Conservation (phyloP, 1,140 invertebrate genomes). For the Nymphalis io region DNA sequence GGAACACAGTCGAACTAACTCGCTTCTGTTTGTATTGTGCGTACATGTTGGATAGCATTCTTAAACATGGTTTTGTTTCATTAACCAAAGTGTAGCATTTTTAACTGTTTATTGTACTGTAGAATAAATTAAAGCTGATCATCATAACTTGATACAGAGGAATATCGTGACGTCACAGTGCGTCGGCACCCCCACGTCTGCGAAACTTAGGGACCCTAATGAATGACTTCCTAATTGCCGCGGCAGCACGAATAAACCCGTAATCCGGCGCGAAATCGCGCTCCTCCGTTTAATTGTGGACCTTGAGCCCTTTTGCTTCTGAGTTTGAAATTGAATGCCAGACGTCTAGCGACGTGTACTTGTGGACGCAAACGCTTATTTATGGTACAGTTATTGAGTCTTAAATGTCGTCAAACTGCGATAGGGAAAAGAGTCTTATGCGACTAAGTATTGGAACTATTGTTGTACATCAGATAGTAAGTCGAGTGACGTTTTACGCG, state of each 20-base stretch:
- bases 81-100: conserved; percentile 7
- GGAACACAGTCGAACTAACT: conserved; percentile 49
- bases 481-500: conserved; percentile 21
- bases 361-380: conserved; percentile 60
- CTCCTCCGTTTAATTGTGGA: conserved; percentile 62
- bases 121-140: conserved; percentile 23
- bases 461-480: conserved; percentile 28
- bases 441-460: conserved; percentile 39
- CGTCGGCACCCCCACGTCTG: conserved; percentile 77
- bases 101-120: conserved; percentile 7
- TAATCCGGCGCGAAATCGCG: conserved; percentile 66
- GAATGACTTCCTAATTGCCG: conserved; percentile 80
- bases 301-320: conserved; percentile 68
- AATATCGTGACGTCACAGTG: conserved; percentile 67
- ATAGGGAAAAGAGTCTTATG: conserved; percentile 58
- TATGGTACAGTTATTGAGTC: conserved; percentile 54
- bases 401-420: conserved; percentile 42
- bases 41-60: conserved; percentile 40
- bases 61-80: conserved; percentile 27
- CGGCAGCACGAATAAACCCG: conserved; percentile 73
- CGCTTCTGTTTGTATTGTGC: conserved; percentile 69
- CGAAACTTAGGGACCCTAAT: conserved; percentile 80
- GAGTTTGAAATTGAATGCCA: conserved; percentile 70
- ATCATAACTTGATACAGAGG: conserved; percentile 52
- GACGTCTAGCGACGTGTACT: conserved; percentile 58